Conservation (phyloP, 2,113 vertebrate genomes). For the Macaca fascicularis region T2T-MFA8v1.1 NC_088384.1:78164001-78164500, state of each 20-base stretch:
- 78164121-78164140: not conserved
- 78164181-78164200: not conserved
- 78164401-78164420: not conserved
- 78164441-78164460: not conserved
- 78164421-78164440: not conserved
- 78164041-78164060: conserved; percentile 23
- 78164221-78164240: not conserved
- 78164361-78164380: not conserved
- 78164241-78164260: not conserved
- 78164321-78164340: not conserved
- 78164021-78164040: conserved; percentile 26
- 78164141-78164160: not conserved
- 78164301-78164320: not conserved
- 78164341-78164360: not conserved
- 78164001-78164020: conserved; percentile 11
- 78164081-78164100: conserved; percentile 41
- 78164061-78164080: not conserved
- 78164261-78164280: not conserved
- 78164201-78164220: not conserved
- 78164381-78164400: not conserved
- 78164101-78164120: not conserved
- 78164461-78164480: not conserved
- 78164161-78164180: not conserved
- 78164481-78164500: not conserved
- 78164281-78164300: not conserved